A percentile compares a stretch with the other conserved stretches of the same genome.
These are phyloP conservation scores for Tipula helvola DNA, from an alignment of 2,888 invertebrate genomes.

Conservation along the genomic window DNA sequence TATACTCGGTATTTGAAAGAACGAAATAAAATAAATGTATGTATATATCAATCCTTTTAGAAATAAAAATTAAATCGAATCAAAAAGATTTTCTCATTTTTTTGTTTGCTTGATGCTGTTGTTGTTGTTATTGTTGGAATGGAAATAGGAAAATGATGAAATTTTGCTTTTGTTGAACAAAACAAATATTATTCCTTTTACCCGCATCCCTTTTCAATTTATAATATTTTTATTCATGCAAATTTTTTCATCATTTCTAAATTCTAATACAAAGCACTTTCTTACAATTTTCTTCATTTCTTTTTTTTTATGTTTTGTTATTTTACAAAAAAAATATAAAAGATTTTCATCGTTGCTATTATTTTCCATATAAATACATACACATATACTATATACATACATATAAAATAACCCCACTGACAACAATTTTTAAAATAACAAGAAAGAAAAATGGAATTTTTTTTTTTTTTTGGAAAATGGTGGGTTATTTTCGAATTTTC, in stretches of 20 bases:
- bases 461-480: background rate
- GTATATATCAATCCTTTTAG: background rate
- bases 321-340: background rate
- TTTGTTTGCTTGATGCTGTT: background rate
- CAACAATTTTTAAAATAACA: background rate
- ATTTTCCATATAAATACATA: background rate
- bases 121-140: background rate
- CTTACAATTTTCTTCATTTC: background rate
- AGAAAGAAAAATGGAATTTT: background rate
- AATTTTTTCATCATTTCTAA: background rate
- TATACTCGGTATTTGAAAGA: background rate
- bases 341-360: background rate
- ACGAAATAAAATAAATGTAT: background rate
- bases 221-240: background rate
- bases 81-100: background rate
- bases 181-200: background rate
- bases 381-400: background rate
- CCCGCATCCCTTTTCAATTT: background rate
- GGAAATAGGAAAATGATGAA: background rate
- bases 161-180: background rate
- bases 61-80: constrained; percentile 4
- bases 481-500: background rate
- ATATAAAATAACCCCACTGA: background rate
- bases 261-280: constrained; percentile 4
- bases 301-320: background rate